Evolutionary conservation across 2,113 vertebrate genomes (phyloP), one percentile per base, ranked within the genome.

Genomic region (Panurus biarmicus): DNA sequence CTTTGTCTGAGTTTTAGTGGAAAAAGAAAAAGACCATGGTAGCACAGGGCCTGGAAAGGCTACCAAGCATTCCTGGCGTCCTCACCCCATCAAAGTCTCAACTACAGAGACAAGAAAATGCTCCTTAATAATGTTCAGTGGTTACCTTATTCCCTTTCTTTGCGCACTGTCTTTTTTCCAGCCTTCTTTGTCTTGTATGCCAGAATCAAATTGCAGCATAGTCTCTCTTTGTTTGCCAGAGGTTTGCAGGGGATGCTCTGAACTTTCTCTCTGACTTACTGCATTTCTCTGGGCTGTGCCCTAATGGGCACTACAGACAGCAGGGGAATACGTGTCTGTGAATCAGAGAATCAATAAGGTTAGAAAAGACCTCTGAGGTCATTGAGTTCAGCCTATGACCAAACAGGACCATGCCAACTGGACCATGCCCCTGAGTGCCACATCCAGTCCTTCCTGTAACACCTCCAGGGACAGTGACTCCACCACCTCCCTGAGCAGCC

Each of bases 311-410:
- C 13, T 78, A 44, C 40, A n/a, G 51, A 35, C 19, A 71, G 40
- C 22, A 44, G 36, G n/a, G 42, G 19, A 51, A 89, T 54, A 14
- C 0, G 0, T 73, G 21, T 23, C 19, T 78, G 44, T 21, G 33
- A 79, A 65, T 26, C 20, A 53, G n/a, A 67, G n/a, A 53, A 60
- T 53, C 24, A 47, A 4, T n/a, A 6, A 24, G 20, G 6, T 40
- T 40, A 38, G n/a, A 81, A 38, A 88, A 66, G 28, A 45, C 7
- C 1, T 53, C 14, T 66, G 28, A 35, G 9, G 8, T n/a, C 19
- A n/a, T 45, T 0, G 0, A 40, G 16, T 36, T 31, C 36, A 58
- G 20, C 26, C 14, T 33, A 9, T 35, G 53, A n/a, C 16, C 11
- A 17, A 29, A 40, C 38, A 53, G 16, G 38, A n/a, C 53, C 3